These are phyloP conservation scores for Colaptes auratus DNA, from an alignment of 2,113 vertebrate species.

Conservation along the genomic window DNA sequence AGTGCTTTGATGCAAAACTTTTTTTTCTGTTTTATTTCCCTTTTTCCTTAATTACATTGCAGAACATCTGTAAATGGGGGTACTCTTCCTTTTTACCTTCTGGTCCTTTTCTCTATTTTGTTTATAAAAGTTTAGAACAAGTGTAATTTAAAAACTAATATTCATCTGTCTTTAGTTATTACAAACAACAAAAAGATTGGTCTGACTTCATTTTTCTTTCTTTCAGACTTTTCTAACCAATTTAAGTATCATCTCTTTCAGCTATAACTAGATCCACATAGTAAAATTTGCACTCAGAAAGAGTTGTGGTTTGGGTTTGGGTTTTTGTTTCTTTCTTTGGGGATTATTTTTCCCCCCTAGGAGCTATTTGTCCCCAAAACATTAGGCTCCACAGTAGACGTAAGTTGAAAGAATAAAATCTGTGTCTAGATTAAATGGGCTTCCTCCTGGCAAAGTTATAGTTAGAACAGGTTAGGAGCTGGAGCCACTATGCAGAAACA, in stretches of 20 bases:
- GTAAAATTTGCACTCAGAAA: background rate
- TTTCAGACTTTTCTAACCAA: background rate
- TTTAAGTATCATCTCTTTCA: background rate
- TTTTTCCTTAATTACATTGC: background rate
- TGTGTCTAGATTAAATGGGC: background rate
- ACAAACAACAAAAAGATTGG: background rate
- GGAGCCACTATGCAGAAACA: background rate
- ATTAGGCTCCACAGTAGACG: background rate
- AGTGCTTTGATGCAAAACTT: background rate
- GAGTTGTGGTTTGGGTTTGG: background rate
- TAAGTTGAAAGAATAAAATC: constrained; percentile 1
- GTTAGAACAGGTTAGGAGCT: background rate
- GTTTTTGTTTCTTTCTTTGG: background rate
- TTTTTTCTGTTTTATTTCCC: background rate
- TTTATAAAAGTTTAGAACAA: background rate
- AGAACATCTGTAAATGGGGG: background rate
- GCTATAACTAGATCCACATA: background rate
- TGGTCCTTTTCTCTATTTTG: background rate
- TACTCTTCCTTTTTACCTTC: background rate
- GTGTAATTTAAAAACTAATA: background rate
- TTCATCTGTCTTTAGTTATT: background rate
- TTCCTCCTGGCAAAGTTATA: background rate
- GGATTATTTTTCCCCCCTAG: background rate
- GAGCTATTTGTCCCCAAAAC: background rate
- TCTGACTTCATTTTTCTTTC: background rate